Base-by-base conservation (phyloP, 2,113 vertebrate species). In the Solea senegalensis region DNA sequence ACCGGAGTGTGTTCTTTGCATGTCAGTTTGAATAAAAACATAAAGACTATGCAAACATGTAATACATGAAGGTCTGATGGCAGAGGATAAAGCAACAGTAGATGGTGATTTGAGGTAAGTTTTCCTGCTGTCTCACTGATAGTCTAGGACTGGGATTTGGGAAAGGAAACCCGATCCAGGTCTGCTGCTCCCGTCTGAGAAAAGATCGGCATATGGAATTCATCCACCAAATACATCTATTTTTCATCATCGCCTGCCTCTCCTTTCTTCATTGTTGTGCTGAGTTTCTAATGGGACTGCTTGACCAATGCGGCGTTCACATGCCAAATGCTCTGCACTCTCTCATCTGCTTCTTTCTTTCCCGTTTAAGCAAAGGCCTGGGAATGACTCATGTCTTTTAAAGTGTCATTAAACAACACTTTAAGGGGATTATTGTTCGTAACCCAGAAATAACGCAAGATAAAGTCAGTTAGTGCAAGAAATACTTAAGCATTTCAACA, bases 181-280 rank as follows among this genome's bases (percentile, higher is more conserved):
- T 41, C 74, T 74, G 73, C 50, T 85, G 76, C 80, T 84, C 53
- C 78, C 58, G 76, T 78, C 78, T 80, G 52, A 80, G 61, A 53
- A 57, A 66, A 83, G 71, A 59, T 65, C 60, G 1, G 72, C 82
- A 89, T 83, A 81, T 92, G 89, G 88, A 91, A 87, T 65, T 78
- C 81, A 88, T 91, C 86, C 82, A 78, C 81, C 62, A 68, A 84
- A 91, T 86, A 84, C 74, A 84, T 86, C 84, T 66, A 89, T 92
- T 90, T 86, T 87, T 91, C 90, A 91, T 91, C 81, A 84, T 88
- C 90, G 64, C 76, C 66, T 83, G 83, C 48, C 69, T 81, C 71
- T 78, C 77, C 81, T 85, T 85, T 57, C 78, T 57, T 59, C 69
- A 77, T 83, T 81, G 85, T 84, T 79, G 81, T 69, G 80, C 73